These are phyloP conservation scores for Synanceia verrucosa DNA, from an alignment of 2,797 vertebrate species.

Conservation along the genomic window DNA sequence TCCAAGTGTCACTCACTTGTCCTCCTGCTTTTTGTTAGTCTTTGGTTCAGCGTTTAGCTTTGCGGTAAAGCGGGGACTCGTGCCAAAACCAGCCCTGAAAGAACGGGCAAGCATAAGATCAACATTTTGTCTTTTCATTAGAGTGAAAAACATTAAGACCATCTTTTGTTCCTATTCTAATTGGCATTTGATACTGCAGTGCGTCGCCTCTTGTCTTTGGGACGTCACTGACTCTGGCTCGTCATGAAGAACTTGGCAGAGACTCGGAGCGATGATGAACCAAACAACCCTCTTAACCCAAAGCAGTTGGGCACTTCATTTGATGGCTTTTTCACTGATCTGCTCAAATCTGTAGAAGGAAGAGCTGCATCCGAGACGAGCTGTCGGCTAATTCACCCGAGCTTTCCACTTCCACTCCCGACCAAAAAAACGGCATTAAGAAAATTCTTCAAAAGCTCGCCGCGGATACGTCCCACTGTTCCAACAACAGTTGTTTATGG, in stretches of 20 bases:
- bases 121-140: conserved; percentile 67
- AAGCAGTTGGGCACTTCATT: conserved; percentile 60
- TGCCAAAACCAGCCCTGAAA: conserved; percentile 58
- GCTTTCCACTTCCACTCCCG: conserved; percentile 39
- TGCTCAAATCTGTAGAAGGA: conserved; percentile 46
- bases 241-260: conserved; percentile 63
- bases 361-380: conserved; percentile 38
- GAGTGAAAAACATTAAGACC: conserved; percentile 56
- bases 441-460: conserved; percentile 62
- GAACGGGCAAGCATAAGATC: conserved; percentile 60
- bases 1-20: conserved; percentile 71
- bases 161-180: conserved; percentile 58
- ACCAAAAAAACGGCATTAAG: conserved; percentile 21
- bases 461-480: conserved; percentile 46
- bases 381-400: conserved; percentile 45
- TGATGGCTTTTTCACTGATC: conserved; percentile 63
- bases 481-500: conserved; percentile 74
- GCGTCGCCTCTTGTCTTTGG: conserved; percentile 40
- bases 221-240: conserved; percentile 53
- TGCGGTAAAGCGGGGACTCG: conserved; percentile 48
- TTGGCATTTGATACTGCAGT: conserved; percentile 65
- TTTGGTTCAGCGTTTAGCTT: conserved; percentile 62
- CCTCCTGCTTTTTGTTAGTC: conserved; percentile 65
- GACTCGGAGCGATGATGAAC: conserved; percentile 53
- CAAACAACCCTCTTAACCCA: conserved; percentile 67